These are phyloP conservation scores for Nycticryphes semicollaris DNA, from an alignment of 2,113 vertebrate genomes.

Conservation along the genomic window DNA sequence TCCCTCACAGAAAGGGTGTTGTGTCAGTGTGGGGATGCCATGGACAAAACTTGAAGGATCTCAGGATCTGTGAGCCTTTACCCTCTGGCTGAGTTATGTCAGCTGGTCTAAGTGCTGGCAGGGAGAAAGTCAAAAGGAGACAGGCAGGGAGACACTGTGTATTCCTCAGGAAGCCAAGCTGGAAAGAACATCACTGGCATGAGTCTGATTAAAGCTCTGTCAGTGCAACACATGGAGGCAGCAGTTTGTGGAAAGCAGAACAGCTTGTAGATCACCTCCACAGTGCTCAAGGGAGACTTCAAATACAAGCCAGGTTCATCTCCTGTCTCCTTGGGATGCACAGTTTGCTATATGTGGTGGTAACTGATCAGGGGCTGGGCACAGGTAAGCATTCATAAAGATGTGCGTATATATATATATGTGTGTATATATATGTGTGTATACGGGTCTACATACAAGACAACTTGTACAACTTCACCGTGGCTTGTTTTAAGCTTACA, in stretches of 20 bases:
- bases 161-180: neutral
- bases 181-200: neutral
- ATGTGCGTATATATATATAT: no score
- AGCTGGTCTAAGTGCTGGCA: neutral
- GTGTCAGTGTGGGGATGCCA: fast-evolving
- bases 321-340: neutral
- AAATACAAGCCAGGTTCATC: neutral
- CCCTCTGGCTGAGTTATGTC: neutral
- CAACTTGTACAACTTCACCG: neutral
- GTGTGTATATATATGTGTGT: no score
- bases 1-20: neutral
- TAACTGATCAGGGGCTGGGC: neutral
- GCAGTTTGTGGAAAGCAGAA: neutral
- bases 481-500: neutral
- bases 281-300: neutral
- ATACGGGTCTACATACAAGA: neutral
- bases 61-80: neutral
- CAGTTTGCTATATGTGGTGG: neutral
- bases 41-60: neutral
- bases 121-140: neutral
- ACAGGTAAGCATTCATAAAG: no score
- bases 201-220: fast-evolving
- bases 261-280: fast-evolving
- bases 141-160: neutral
- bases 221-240: neutral